A percentile compares a stretch with the other conserved stretches of the same genome.
Evolutionary conservation across 2,797 vertebrate species (phyloP).

Genomic region (Anisognathus igniventris): DNA sequence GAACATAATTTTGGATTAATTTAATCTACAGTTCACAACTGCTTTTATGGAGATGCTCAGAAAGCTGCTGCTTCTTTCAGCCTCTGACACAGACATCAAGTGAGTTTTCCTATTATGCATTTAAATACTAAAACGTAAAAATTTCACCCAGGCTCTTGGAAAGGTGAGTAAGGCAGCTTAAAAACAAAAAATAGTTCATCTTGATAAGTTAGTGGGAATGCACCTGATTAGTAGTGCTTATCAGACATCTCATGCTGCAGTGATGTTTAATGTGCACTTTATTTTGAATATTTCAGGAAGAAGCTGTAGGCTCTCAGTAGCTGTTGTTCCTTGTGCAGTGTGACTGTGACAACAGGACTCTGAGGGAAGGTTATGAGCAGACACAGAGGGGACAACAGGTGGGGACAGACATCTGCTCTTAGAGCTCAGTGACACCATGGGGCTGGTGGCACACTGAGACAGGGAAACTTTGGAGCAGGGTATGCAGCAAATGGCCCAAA

Average conservation of each 20-base stretch:
- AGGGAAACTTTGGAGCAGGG: neutral
- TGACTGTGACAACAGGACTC: neutral
- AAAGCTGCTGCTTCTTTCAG: neutral
- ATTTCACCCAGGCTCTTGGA: neutral
- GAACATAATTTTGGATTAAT: neutral
- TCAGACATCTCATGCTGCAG: neutral
- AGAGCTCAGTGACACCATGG: neutral
- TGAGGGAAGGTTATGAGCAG: neutral
- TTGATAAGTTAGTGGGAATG: neutral
- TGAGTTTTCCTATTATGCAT: neutral
- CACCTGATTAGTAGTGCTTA: neutral
- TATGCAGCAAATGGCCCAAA: neutral
- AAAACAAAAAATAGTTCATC: neutral
- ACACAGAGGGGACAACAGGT: neutral
- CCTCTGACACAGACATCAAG: neutral
- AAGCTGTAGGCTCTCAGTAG: neutral
- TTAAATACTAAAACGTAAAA: neutral
- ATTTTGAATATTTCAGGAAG: neutral
- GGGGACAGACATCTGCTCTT: neutral
- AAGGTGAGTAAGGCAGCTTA: neutral
- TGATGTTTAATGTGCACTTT: neutral
- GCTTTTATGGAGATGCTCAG: neutral
- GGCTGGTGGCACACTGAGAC: neutral
- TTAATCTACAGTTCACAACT: neutral
- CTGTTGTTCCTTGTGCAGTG: neutral